Percentiles rank a stretch among this genome's conserved stretches.
Conservation (phyloP, 2,797 vertebrate genomes). For the Philypnodon macrostomus region DNA sequence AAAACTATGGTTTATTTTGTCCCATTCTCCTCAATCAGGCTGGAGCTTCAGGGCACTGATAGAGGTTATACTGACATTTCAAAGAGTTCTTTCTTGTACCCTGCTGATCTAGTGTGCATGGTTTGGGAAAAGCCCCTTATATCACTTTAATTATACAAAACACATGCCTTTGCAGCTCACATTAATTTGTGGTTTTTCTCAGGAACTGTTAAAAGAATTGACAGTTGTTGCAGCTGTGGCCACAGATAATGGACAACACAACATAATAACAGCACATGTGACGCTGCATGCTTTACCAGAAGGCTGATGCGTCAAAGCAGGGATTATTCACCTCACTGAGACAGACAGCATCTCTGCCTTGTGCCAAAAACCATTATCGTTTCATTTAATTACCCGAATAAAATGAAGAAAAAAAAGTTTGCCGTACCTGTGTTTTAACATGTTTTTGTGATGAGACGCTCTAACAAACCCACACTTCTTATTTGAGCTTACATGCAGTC, state of each 20-base stretch:
- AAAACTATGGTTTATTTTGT: conserved; percentile 36
- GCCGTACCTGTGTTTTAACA: conserved; percentile 72
- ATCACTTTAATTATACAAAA: conserved; percentile 28
- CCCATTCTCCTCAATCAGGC: conserved; percentile 3
- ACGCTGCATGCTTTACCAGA: conserved; percentile 30
- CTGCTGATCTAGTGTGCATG: conserved; percentile 37
- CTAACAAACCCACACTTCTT: conserved; percentile 55
- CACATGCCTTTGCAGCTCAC: conserved; percentile 33
- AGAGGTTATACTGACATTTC: conserved; percentile 44
- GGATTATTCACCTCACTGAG: conserved; percentile 63
- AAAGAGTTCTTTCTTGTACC: conserved; percentile 54
- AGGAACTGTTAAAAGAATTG: conserved; percentile 23
- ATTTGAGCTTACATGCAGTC: conserved; percentile 19
- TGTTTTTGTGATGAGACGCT: conserved; percentile 67
- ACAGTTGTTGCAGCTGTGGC: conserved; percentile 13
- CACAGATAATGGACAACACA: conserved; percentile 15
- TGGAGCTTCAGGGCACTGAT: conserved; percentile 49
- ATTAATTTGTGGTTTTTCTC: conserved; percentile 50
- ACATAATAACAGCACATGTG: conserved; percentile 22
- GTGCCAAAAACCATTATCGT: conserved; percentile 76
- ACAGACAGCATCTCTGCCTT: conserved; percentile 46
- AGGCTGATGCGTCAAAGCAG: conserved; percentile 51
- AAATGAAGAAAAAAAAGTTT: conserved; percentile 43
- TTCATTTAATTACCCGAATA: conserved; percentile 75
- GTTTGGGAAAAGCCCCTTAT: conserved; percentile 36